phyloP scores from a whole-genome alignment of 2,113 vertebrate genomes.

The Grammomys surdaster region DNA sequence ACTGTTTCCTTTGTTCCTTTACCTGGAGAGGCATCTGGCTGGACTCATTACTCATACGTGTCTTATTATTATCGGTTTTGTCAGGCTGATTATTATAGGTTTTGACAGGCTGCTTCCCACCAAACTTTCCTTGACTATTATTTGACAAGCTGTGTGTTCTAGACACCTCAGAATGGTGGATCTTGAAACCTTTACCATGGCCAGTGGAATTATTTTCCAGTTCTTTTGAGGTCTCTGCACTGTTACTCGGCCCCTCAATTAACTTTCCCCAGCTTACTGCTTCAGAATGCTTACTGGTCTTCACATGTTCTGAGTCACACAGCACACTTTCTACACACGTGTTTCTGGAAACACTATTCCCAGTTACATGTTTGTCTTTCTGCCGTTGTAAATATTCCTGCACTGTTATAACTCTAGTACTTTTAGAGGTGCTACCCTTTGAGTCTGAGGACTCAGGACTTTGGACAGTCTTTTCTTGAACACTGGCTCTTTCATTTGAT shows the following conservation, averaged over 20 bases:
- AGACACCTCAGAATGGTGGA: slow-evolving; percentile 59
- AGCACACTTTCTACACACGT: slow-evolving; percentile 40
- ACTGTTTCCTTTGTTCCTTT: slow-evolving; percentile 84
- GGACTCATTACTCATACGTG: slow-evolving; percentile 65
- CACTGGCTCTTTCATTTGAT: background rate
- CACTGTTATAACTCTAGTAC: slow-evolving; percentile 58
- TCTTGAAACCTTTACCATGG: slow-evolving; percentile 61
- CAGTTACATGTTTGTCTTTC: slow-evolving; percentile 76
- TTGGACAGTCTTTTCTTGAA: slow-evolving; percentile 54
- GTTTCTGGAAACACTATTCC: slow-evolving; percentile 69
- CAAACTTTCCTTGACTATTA: slow-evolving; percentile 39
- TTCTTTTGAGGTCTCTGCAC: slow-evolving; percentile 69
- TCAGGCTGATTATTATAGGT: slow-evolving; percentile 65
- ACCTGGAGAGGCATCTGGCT: slow-evolving; percentile 57
- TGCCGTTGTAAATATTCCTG: slow-evolving; percentile 81
- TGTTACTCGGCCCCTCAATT: slow-evolving; percentile 59
- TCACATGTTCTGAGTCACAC: slow-evolving; percentile 47
- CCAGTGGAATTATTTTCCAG: slow-evolving; percentile 35
- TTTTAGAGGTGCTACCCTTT: slow-evolving; percentile 63
- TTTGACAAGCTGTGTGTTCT: slow-evolving; percentile 58
- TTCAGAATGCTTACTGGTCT: background rate
- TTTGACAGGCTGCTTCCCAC: slow-evolving; percentile 77
- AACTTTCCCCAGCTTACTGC: slow-evolving; percentile 68
- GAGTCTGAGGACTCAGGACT: slow-evolving; percentile 52
- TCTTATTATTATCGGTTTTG: slow-evolving; percentile 71